Percentiles rank a stretch among this genome's conserved stretches.
phyloP scores from a whole-genome alignment of 2,113 vertebrate genomes.

The Nannobrachium achirus region DNA sequence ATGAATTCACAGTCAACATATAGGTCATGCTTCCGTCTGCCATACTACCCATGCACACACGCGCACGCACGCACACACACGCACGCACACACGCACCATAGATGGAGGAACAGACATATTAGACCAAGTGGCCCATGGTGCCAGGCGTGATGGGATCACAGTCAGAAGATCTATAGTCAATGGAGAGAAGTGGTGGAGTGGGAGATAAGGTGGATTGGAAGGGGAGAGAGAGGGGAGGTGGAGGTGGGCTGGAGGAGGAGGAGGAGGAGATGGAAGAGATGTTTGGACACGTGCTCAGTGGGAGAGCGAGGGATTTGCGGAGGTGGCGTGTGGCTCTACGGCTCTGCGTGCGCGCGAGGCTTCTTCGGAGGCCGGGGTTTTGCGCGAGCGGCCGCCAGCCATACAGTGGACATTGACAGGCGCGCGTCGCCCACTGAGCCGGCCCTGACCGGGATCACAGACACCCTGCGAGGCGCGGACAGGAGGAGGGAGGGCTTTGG shows the following conservation, averaged over 20 bases:
- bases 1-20: no score
- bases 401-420: constrained; percentile 71
- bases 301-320: constrained; percentile 64
- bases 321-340: constrained; percentile 44
- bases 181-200: constrained; percentile 44
- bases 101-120: constrained; percentile 37
- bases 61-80: constrained; percentile 21
- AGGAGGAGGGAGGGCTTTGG: constrained; percentile 70
- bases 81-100: constrained; percentile 27
- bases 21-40: no score
- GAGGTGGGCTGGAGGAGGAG: constrained; percentile 11
- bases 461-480: constrained; percentile 66
- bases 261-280: constrained; percentile 36
- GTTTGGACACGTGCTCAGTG: constrained; percentile 51
- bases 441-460: constrained; percentile 74
- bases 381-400: constrained; percentile 36
- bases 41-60: not conserved
- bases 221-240: constrained; percentile 3
- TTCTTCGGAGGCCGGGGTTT: constrained; percentile 20
- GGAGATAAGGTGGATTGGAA: constrained; percentile 51
- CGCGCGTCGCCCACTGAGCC: constrained; percentile 67
- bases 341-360: constrained; percentile 34
- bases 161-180: constrained; percentile 37
- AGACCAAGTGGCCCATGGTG: constrained; percentile 35
- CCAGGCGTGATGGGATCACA: constrained; percentile 55